Evolutionary conservation across 2,113 vertebrate species (phyloP), one percentile per base, ranked within the genome.

Genomic region (Cyprinus carpio): DNA sequence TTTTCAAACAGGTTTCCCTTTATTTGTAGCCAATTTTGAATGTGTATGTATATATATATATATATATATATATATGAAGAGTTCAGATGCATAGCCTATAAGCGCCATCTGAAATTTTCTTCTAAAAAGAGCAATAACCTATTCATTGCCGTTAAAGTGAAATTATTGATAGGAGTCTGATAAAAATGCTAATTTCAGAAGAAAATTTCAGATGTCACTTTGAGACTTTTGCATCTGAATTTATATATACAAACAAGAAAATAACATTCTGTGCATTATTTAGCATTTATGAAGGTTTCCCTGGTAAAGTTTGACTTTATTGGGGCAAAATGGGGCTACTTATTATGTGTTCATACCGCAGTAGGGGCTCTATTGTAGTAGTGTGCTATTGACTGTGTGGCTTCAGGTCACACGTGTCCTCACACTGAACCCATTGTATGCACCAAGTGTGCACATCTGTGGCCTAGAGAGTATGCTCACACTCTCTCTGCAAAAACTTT

Each of bases 321-420:
- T 81, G 51, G 51, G 11, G 84, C 64, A 29, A 86, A 90, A 90
- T 91, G 58, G 90, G 85, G 11, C 65, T 88, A 84, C 90, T 89
- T 84, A 92, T 88, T 91, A 90, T 89, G 89, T 79, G 75, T 87
- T 89, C 85, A 89, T 84, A 1, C 85, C 93, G n/a, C 93, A 87
- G 91, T 65, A 82, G 93, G 93, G 90, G 91, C 74, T 88, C 91
- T 79, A 91, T 93, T 94, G 93, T 94, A 84, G 83, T 56, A 56
- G 65, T 84, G 77, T 69, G 85, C 90, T 88, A 92, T 87, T 92
- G 91, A 93, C 92, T 90, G 89, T 88, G 49, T 84, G 91, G 92
- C 92, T 93, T 90, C 89, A 93, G 92, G 90, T 88, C 90, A 91
- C 95, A 95, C 94, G 94, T 95, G 95, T 90, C 93, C 93, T 89